phyloP scores from a whole-genome alignment of 1,140 invertebrate genomes.

The Steinernema feltiae region DNA sequence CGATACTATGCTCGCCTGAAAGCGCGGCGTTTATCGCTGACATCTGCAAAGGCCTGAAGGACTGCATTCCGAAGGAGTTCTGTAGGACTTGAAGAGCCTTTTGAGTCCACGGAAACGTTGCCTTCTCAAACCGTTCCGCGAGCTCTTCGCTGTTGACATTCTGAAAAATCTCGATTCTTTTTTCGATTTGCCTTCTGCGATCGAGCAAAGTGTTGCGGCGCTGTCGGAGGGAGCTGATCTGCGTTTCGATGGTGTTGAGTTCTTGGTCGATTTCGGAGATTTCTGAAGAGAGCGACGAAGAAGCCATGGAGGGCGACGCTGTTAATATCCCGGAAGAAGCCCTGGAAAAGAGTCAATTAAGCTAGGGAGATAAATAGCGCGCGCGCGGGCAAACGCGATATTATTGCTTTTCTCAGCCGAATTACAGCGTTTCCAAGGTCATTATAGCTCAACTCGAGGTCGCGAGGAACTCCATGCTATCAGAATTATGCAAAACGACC shows the following conservation, averaged over 20 bases:
- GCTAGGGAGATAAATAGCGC: too few species aligned
- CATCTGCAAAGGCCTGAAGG: slow-evolving; percentile 83
- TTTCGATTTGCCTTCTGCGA: slow-evolving; percentile 30
- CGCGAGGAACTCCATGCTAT: too few species aligned
- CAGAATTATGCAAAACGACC: too few species aligned
- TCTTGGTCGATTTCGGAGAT: slow-evolving; percentile 32
- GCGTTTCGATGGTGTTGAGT: too few species aligned
- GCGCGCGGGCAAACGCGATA: too few species aligned
- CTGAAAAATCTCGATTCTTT: slow-evolving; percentile 14
- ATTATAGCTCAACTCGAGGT: too few species aligned
- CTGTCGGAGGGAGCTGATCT: slow-evolving; percentile 22
- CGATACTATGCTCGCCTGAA: too few species aligned
- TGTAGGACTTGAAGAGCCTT: slow-evolving; percentile 61
- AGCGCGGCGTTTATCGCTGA: slow-evolving; percentile 96
- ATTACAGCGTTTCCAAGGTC: too few species aligned
- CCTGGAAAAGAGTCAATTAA: too few species aligned
- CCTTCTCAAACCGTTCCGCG: slow-evolving; percentile 40
- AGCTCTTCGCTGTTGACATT: slow-evolving; percentile 9
- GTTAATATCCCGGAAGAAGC: too few species aligned
- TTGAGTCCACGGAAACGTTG: slow-evolving; percentile 39
- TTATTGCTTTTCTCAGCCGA: too few species aligned
- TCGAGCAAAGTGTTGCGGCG: slow-evolving; percentile 17
- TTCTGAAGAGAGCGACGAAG: slow-evolving; percentile 29
- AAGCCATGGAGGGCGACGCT: too few species aligned
- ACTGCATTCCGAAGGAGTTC: slow-evolving; percentile 76